Conservation (phyloP, 2,797 vertebrate species). For the Potorous gilbertii region DNA sequence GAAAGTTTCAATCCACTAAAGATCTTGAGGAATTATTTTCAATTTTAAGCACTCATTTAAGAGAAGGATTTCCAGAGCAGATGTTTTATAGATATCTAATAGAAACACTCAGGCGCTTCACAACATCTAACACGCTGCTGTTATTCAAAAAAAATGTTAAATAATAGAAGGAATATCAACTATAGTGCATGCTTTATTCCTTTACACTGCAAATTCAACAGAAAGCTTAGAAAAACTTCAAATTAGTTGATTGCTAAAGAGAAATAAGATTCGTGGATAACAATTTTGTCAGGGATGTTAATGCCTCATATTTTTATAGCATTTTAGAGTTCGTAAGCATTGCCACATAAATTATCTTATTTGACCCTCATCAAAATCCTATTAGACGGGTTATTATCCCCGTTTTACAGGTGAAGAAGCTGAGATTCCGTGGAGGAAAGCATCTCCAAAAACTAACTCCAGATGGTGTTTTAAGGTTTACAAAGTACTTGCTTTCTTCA, state of each 20-base stretch:
- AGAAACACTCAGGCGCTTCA: conserved; percentile 44
- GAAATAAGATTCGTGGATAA: conserved; percentile 9
- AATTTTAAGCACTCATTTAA: conserved; percentile 44
- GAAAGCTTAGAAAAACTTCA: conserved; percentile 17
- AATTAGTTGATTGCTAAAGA: conserved; percentile 48
- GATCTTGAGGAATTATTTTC: conserved; percentile 22
- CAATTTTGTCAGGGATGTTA: not conserved
- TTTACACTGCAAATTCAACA: conserved; percentile 24
- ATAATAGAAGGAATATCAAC: conserved; percentile 36
- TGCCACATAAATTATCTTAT: not conserved
- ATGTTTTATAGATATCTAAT: conserved; percentile 49
- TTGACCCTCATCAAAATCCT: not conserved
- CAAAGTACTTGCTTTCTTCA: not conserved
- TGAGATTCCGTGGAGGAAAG: not conserved
- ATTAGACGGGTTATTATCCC: not conserved
- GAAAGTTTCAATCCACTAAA: conserved; percentile 9
- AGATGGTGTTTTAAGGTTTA: not conserved
- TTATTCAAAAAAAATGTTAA: conserved; percentile 38
- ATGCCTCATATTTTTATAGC: not conserved
- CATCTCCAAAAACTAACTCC: not conserved
- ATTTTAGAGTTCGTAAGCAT: not conserved
- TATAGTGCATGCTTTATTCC: conserved; percentile 20
- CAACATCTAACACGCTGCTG: not conserved
- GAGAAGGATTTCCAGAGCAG: conserved; percentile 38
- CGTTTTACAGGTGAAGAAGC: not conserved